Conservation (phyloP, 2,797 vertebrate genomes). For the Pseudocheirus occidentalis region DNA sequence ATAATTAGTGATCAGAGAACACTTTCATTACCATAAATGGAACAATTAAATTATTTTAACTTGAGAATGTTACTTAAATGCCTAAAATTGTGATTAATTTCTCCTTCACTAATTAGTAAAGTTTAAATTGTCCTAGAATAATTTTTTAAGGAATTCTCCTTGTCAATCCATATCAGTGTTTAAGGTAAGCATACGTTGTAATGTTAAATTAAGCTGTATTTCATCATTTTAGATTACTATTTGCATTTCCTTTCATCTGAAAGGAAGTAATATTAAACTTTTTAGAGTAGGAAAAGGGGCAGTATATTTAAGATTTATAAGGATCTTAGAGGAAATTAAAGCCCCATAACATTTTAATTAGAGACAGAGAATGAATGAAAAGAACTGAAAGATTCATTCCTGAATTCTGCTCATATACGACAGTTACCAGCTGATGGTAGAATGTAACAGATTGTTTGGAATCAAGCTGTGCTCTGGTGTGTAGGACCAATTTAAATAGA, state of each 20-base stretch:
- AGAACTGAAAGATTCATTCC: background rate
- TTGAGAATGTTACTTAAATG: constrained; percentile 59
- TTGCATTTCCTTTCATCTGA: constrained; percentile 14
- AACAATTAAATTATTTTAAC: constrained; percentile 74
- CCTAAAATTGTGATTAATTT: constrained; percentile 50
- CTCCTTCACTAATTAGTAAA: constrained; percentile 39
- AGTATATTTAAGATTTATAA: constrained; percentile 30
- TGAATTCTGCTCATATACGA: constrained; percentile 1
- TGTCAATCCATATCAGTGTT: background rate
- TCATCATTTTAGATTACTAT: background rate
- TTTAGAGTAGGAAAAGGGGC: background rate
- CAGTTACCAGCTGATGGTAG: background rate
- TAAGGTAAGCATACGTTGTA: background rate
- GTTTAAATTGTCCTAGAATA: constrained; percentile 43
- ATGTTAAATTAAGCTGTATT: background rate
- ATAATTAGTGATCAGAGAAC: constrained; percentile 75
- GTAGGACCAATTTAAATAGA: background rate
- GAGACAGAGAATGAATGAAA: background rate
- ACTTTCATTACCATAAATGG: constrained; percentile 72
- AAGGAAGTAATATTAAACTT: constrained; percentile 6
- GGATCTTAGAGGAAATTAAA: constrained; percentile 34
- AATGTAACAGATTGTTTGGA: background rate
- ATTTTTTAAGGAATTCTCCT: background rate
- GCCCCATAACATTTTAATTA: constrained; percentile 9
- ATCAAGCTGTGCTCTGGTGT: rapidly evolving